Base-by-base conservation (phyloP, 2,888 invertebrate genomes). In the Megaustenia siamemsis region DNA sequence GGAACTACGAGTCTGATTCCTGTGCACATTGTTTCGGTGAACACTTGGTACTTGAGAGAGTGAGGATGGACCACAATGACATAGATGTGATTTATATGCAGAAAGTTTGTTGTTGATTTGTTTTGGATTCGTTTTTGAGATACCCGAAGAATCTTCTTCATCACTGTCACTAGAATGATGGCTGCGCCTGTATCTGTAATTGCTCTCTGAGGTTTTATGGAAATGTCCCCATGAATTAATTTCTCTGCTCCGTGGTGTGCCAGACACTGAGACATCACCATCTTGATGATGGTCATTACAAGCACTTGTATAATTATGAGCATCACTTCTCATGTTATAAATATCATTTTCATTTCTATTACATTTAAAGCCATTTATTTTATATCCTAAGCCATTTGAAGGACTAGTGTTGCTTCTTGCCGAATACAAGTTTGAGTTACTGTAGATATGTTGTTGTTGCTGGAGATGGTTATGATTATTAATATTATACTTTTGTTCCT, bases 161-260 rank as follows among this genome's bases (percentile, higher is more conserved):
- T 92, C 92, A 88, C 91, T 91, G 24, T 92, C 92, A 88, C 91
- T 92, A 12, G 90, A 91, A 85, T 92, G 90, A 86, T 91, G 91
- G 85, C 91, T 91, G 68, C 91, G 89, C 3, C 91, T 88, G 79
- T 92, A 91, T 84, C 91, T 92, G 86, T 92, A 91, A 53, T 89
- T 84, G 38, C 86, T 91, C 87, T 76, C 88, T 24, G 87, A 77
- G 53, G 87, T 88, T 83, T 90, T 88, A 84, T 90, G 89, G 78
- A 91, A 91, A 83, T 92, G 91, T 32, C 91, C 91, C 92, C 92
- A 92, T 10, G 91, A 91, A 40, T 87, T 88, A 24, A 92, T 86
- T 21, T 87, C 83, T 68, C 86, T 71, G 35, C 75, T 82, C 43
- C 45, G 60, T 63, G 86, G 77, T 71, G 73, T 78, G 24, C 45